Base-by-base conservation (phyloP, 2,888 invertebrate species). In the Schizaphis graminum region DNA sequence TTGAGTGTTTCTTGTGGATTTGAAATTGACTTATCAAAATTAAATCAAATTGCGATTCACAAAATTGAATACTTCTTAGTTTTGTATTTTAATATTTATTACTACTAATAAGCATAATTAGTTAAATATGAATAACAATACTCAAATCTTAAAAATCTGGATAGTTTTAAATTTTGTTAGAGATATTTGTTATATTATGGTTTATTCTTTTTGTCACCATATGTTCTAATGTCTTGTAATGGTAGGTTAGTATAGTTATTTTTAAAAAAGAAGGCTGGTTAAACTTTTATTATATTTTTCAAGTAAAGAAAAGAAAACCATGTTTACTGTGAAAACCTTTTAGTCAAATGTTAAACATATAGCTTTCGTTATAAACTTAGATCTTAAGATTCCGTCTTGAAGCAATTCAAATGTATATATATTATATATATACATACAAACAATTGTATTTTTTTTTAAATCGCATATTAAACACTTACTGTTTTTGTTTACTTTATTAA, bases 321-420 rank as follows among this genome's bases (percentile, higher is more conserved):
- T 89, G 11, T 90, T 77, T 28, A 24, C 4, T 67, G 49, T 49
- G 84, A 91, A 84, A 84, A 91, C 91, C 41, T 84, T 91, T 84
- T 91, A 84, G 53, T 53, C 28, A 84, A 84, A 91, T 84, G 77
- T 77, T 53, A 53, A 91, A 77, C 77, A 35, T 35, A 91, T n/a
- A 84, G 41, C 84, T 16, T 84, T 91, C 41, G 84, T 84, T 44
- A 84, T 41, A 41, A 84, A 91, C 44, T 44, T 41, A 28, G 53
- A 84, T 84, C 28, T 61, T 41, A 41, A 21, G 35, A 16, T 91
- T 84, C 16, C 4, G 10, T 91, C 28, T 56, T 84, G 28, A 91
- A 91, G 35, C 28, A 44, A 84, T 91, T 91, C 4, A 53, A 91
- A 91, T 84, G 1, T 16, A 41, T 53, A 84, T 16, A 21, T 16